Evolutionary conservation across 2,888 invertebrate species (phyloP).

Genomic region (Drosophila algonquin): DNA sequence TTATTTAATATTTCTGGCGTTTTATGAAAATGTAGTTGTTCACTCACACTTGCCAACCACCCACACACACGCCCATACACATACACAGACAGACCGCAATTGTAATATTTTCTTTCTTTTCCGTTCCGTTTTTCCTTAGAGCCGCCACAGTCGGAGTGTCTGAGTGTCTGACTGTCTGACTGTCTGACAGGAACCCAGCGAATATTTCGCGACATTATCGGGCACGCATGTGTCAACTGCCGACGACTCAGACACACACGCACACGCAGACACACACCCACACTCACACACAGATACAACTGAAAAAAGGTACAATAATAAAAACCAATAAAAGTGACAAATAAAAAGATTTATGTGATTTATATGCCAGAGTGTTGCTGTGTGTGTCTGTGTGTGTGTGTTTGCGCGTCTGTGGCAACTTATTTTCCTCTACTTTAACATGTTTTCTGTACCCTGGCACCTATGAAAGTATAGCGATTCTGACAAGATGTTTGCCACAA

Average conservation of each 20-base stretch:
- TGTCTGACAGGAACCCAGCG: slow-evolving; percentile 38
- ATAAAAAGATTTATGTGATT: slow-evolving; percentile 79
- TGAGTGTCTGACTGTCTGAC: slow-evolving; percentile 38
- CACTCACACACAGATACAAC: slow-evolving; percentile 7
- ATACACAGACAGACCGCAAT: slow-evolving; percentile 40
- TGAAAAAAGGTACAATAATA: slow-evolving; percentile 76
- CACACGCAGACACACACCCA: not conserved
- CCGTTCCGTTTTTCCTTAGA: slow-evolving; percentile 34
- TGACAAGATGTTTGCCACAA: not conserved
- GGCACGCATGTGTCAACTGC: slow-evolving; percentile 73
- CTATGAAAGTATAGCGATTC: not conserved
- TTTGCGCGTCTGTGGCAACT: slow-evolving; percentile 40
- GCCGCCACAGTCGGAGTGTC: slow-evolving; percentile 44
- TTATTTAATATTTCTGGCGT: slow-evolving; percentile 73
- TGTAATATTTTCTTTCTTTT: slow-evolving; percentile 34
- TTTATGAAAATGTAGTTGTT: slow-evolving; percentile 71
- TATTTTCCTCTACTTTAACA: slow-evolving; percentile 52
- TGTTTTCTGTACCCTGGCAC: slow-evolving; percentile 5
- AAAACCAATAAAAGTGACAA: slow-evolving; percentile 80
- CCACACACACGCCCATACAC: slow-evolving; percentile 9
- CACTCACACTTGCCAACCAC: slow-evolving; percentile 39
- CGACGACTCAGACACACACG: slow-evolving; percentile 46
- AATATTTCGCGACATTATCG: slow-evolving; percentile 66
- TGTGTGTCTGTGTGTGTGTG: slow-evolving; percentile 15
- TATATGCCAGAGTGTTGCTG: slow-evolving; percentile 34